Base-by-base conservation (phyloP, 2,888 invertebrate genomes). In the Clepsis dumicolana region DNA sequence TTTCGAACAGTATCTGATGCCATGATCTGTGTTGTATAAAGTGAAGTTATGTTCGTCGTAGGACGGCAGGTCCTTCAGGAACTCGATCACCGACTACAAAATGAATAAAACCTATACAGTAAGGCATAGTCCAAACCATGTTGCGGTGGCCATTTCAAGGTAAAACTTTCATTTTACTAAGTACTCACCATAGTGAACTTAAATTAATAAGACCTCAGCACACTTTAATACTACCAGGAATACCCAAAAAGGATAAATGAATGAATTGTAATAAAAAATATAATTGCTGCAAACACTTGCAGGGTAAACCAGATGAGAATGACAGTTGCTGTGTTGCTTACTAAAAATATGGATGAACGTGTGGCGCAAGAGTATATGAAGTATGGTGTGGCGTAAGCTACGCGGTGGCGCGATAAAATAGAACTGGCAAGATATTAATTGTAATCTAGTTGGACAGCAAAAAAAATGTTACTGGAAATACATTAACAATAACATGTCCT, bases 41-140 rank as follows among this genome's bases (percentile, higher is more conserved):
- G 98, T 96, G 85, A 99, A 99, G 86, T 99, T 99, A 76, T 96
- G 96, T 82, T 97, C 97, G 90, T 99, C 96, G 85, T 97, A 97
- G 18, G 97, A 97, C 71, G 98, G 98, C 73, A 99, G 94, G 74
- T 97, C 98, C 89, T 98, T 98, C 73, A 99, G 91, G 88, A 98
- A 98, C 85, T 98, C 98, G 76, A 96, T 96, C 74, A 97, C 97
- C 78, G 97, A 97, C 97, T 97, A 93, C 69, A 94, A 44, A 94
- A 84, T 80, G 77, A 75, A 74, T 72, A 71, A 72, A 70, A 74
- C 69, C 25, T 44, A 12, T 14, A 10, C 48, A 27, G 38, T 64
- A 41, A 77, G 74, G 80, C 81, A 80, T 78, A 79, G 76, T 79
- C 77, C 48, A 57, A 80, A 74, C 78, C 79, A 78, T 80, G 81